Conservation (phyloP, 2,797 vertebrate genomes). For the Pogoniulus pusillus region DNA sequence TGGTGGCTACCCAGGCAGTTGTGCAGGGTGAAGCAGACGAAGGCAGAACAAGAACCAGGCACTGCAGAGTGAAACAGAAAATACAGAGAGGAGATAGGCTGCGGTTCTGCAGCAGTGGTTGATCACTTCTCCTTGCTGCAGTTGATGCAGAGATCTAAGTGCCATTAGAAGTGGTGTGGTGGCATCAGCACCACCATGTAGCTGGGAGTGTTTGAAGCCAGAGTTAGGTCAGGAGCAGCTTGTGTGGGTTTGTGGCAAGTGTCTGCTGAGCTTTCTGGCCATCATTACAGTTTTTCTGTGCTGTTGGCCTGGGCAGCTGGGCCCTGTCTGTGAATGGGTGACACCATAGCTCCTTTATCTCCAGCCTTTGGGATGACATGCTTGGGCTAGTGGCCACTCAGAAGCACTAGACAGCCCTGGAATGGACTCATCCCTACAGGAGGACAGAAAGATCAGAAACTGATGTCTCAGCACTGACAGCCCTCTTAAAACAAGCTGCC, state of each 20-base stretch:
- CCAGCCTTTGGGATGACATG: not conserved
- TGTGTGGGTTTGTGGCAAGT: not conserved
- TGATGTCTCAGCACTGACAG: not conserved
- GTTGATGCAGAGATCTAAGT: not conserved
- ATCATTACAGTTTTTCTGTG: not conserved
- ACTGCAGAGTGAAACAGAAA: not conserved
- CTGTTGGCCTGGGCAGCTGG: not conserved
- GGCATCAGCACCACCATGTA: not conserved
- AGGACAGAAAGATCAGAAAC: not conserved
- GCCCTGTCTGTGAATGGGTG: not conserved
- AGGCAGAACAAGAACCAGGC: not conserved
- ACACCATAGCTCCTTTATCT: not conserved
- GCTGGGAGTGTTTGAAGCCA: not conserved
- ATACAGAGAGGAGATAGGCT: not conserved
- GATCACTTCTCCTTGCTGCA: not conserved
- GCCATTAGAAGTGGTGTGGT: accelerated
- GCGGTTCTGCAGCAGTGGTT: not conserved
- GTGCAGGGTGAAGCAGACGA: not conserved
- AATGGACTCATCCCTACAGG: not conserved
- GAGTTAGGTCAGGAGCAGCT: not conserved
- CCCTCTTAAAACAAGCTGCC: not conserved
- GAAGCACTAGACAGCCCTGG: not conserved
- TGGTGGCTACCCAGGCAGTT: not conserved
- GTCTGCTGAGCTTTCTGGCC: not conserved
- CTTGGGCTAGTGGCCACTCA: not conserved